Conservation (phyloP, 2,888 invertebrate species). For the Tenthredo distinguenda region DNA sequence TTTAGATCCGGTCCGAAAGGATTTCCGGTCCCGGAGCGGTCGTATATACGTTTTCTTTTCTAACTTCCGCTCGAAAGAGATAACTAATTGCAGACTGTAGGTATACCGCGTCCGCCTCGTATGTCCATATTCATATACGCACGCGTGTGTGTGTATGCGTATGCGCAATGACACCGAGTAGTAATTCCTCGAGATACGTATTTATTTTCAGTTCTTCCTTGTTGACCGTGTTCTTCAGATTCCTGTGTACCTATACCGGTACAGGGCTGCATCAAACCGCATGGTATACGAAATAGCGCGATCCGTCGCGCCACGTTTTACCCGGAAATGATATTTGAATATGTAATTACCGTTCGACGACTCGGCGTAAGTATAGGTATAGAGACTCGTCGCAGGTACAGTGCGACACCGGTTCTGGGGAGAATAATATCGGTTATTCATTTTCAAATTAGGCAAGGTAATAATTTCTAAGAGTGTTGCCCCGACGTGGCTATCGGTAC, state of each 20-base stretch:
- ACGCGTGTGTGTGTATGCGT: not conserved
- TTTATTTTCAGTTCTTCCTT: not conserved
- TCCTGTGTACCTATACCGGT: not conserved
- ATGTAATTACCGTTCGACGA: constrained; percentile 28
- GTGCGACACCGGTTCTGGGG: not conserved
- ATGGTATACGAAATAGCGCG: constrained; percentile 14
- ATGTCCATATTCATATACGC: not conserved
- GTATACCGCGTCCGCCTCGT: not conserved
- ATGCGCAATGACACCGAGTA: not conserved
- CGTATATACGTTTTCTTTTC: constrained; percentile 22
- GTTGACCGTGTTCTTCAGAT: not conserved
- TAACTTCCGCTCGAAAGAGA: constrained; percentile 44
- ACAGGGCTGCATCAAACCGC: not conserved
- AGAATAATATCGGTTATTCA: constrained; percentile 12
- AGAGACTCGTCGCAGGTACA: not conserved
- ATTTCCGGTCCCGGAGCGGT: constrained; percentile 30
- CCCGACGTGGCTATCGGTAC: not conserved
- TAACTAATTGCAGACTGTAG: constrained; percentile 27
- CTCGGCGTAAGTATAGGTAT: not conserved
- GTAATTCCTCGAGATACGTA: not conserved
- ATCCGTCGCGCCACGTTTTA: not conserved
- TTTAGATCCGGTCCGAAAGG: constrained; percentile 39
- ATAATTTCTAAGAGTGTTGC: not conserved
- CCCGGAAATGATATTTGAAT: constrained; percentile 37
- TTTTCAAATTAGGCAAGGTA: constrained; percentile 7